phyloP scores from a whole-genome alignment of 1,140 invertebrate genomes.

The Ceratosolen solmsi region DNA sequence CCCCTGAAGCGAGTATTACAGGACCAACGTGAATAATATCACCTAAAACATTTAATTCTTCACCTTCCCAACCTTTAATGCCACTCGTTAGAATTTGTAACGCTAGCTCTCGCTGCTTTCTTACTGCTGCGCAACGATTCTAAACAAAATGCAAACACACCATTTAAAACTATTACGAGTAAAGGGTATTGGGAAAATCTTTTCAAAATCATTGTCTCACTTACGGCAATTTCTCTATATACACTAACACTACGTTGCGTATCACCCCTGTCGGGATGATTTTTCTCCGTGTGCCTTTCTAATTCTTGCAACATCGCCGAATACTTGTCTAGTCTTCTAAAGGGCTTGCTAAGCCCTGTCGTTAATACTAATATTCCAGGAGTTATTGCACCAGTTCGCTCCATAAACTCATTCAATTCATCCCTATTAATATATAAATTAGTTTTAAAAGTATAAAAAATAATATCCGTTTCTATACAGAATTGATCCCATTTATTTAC shows the following conservation, averaged over 20 bases:
- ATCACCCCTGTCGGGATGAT: conserved; percentile 95
- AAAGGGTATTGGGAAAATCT: background rate
- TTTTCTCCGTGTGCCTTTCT: conserved; percentile 95
- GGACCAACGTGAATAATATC: conserved; percentile 90
- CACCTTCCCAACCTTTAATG: conserved; percentile 96
- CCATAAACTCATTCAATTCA: conserved; percentile 90
- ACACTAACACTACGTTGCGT: conserved; percentile 94
- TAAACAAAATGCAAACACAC: conserved; percentile 63
- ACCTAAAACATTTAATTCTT: conserved; percentile 83
- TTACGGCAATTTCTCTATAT: conserved; percentile 95
- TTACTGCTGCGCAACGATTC: conserved; percentile 86
- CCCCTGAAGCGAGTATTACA: conserved; percentile 83
- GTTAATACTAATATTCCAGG: conserved; percentile 92
- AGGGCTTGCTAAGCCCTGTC: conserved; percentile 94
- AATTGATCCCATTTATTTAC: background rate
- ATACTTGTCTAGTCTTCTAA: conserved; percentile 95
- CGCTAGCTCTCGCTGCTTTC: conserved; percentile 97
- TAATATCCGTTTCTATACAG: background rate
- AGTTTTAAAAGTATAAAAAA: background rate
- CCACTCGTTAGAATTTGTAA: conserved; percentile 93
- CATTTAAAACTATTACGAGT: conserved; percentile 10
- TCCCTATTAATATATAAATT: conserved; percentile 80
- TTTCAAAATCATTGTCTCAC: conserved; percentile 61
- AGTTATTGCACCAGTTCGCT: conserved; percentile 84
- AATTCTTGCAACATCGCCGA: conserved; percentile 94